Evolutionary conservation across 2,113 vertebrate genomes (phyloP), one percentile per base, ranked within the genome.

Genomic region (Cathartes aura): DNA sequence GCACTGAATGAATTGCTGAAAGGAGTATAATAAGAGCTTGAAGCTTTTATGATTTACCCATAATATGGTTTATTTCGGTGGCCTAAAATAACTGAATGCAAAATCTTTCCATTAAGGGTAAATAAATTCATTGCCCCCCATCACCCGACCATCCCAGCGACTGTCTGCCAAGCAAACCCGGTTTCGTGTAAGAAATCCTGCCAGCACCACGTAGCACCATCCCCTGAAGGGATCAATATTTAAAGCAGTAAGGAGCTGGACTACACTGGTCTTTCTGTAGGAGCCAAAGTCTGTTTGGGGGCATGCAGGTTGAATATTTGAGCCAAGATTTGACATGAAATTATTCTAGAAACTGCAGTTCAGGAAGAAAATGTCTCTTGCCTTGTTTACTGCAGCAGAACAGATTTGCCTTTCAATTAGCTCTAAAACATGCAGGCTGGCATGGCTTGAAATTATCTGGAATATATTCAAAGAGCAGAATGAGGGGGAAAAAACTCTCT

Each of bases 321-420:
- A 82, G 50, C 21, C 45, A 45, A 58, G 45, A 78, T 40, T 27
- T 48, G 58, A 74, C 40, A 30, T 4, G 6, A 42, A 90, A 74
- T 74, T 87, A n/a, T 70, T 94, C 63, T 5, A 58, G 16, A 91
- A 84, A 45, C 24, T 43, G 40, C 3, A 1, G 21, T 29, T 82
- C 22, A 58, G 34, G 20, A 32, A 60, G n/a, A 40, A 84, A 82
- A 75, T 29, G 32, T 42, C 18, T 58, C 72, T 40, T 42, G 73
- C 43, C 64, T 85, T 58, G 53, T 80, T 89, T 93, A 90, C 36
- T 48, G 71, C 56, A 84, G 91, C 56, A 52, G 66, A 96, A 80
- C 43, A 73, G 53, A 96, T 80, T 67, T 93, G 85, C 87, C 87
- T 96, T 95, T 94, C 70, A 74, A 76, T 97, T 81, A 95, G 72